Percentiles rank a stretch among this genome's conserved stretches.
Evolutionary conservation across 2,888 invertebrate species (phyloP).

Genomic region (Geotrupes spiniger): DNA sequence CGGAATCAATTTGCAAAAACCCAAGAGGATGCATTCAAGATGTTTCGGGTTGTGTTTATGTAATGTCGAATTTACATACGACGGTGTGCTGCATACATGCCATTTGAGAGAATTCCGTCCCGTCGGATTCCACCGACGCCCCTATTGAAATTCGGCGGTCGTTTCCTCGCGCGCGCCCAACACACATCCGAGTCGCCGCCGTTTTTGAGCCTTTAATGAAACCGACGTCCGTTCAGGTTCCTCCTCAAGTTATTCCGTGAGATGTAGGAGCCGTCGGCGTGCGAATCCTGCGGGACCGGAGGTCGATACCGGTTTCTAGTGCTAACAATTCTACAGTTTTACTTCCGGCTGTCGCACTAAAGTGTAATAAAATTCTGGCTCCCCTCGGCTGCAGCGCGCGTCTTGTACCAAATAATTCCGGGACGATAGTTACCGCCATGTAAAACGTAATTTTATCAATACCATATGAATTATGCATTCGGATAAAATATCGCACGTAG

Average conservation of each 20-base stretch:
- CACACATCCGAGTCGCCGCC: too few relatives aligned
- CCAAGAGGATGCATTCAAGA: constrained; percentile 17
- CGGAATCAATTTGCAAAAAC: constrained; percentile 27
- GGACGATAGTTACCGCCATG: neutral
- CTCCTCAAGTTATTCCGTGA: constrained; percentile 43
- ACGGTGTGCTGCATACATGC: constrained; percentile 31
- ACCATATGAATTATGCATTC: constrained; percentile 1
- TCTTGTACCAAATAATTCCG: constrained; percentile 8
- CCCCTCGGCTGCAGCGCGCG: constrained; percentile 26
- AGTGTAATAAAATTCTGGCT: constrained; percentile 51
- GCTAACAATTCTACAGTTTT: constrained; percentile 53
- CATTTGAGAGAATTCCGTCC: constrained; percentile 31
- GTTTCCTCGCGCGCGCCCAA: constrained; percentile 19
- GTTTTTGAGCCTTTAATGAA: constrained; percentile 33
- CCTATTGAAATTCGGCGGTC: constrained; percentile 36
- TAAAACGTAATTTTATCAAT: constrained; percentile 1
- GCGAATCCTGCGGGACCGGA: constrained; percentile 45
- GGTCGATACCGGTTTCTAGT: constrained; percentile 50
- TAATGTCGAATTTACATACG: constrained; percentile 29
- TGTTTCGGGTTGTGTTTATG: constrained; percentile 21
- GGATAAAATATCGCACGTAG: constrained; percentile 2
- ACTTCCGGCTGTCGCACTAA: constrained; percentile 51
- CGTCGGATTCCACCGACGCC: constrained; percentile 22
- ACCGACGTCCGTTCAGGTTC: constrained; percentile 30
- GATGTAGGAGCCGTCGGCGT: constrained; percentile 50